phyloP scores from a whole-genome alignment of 1,140 invertebrate genomes.

The Acromyrmex charruanus region DNA sequence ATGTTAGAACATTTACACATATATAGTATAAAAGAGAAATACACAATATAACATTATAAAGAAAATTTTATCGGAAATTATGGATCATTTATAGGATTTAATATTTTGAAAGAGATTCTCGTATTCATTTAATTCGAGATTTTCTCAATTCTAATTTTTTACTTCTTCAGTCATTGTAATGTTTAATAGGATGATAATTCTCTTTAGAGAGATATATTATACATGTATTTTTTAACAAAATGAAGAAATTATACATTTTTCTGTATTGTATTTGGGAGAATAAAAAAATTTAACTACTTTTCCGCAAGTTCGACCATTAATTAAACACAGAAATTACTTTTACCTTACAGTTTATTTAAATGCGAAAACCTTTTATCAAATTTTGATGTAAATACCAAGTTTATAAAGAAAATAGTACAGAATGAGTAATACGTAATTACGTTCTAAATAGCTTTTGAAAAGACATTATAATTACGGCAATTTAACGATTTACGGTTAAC shows the following conservation, averaged over 20 bases:
- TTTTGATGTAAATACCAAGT: slow-evolving; percentile 2
- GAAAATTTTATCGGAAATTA: not conserved
- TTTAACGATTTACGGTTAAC: not conserved
- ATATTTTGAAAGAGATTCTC: not conserved
- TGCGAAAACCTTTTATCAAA: not conserved
- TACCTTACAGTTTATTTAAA: not conserved
- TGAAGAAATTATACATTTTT: no score
- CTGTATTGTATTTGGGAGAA: no score
- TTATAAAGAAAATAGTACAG: not conserved
- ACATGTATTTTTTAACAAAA: no score
- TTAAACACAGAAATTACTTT: slow-evolving; percentile 29
- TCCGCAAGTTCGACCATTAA: slow-evolving; percentile 9
- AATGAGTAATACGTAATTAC: slow-evolving; percentile 1
- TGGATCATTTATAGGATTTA: not conserved
- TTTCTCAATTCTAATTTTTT: slow-evolving; percentile 1
- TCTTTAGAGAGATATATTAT: not conserved
- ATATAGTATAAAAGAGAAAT: not conserved
- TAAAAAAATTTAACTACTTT: slow-evolving; percentile 23
- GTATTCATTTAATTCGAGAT: not conserved
- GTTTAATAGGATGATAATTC: not conserved
- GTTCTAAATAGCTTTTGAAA: slow-evolving; percentile 4
- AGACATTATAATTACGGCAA: not conserved
- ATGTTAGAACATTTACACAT: not conserved
- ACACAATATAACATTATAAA: not conserved
- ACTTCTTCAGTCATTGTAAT: not conserved